Percentiles rank a stretch among this genome's conserved stretches.
These are phyloP conservation scores for Hippoglossus hippoglossus DNA, from an alignment of 2,797 vertebrate genomes.

Conservation along the genomic window DNA sequence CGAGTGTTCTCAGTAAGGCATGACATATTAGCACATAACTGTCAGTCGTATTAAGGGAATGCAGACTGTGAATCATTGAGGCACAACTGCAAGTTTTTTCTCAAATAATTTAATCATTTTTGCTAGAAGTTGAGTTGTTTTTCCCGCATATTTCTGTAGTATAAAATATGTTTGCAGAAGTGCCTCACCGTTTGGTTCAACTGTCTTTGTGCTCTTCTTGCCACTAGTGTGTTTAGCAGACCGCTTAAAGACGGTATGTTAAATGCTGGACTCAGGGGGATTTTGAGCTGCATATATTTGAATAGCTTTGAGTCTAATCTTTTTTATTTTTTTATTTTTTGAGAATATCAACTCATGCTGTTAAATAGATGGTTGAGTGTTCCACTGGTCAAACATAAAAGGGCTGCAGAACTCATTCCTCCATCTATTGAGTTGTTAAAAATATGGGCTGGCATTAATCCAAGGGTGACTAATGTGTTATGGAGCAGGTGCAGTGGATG, in stretches of 20 bases:
- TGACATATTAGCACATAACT: constrained; percentile 47
- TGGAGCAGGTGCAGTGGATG: constrained; percentile 21
- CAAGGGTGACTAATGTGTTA: constrained; percentile 6
- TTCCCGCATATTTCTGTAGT: constrained; percentile 2
- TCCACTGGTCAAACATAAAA: constrained; percentile 29
- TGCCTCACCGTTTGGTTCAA: constrained; percentile 6
- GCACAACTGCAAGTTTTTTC: constrained; percentile 37
- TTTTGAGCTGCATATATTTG: constrained; percentile 29
- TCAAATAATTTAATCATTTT: background rate
- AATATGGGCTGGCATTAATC: constrained; percentile 20
- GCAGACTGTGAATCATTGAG: constrained; percentile 31
- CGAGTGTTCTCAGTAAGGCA: constrained; percentile 38
- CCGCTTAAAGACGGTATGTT: constrained; percentile 8
- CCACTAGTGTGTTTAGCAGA: constrained; percentile 5
- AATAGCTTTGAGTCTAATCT: constrained; percentile 3
- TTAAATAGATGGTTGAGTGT: constrained; percentile 21
- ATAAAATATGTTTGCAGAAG: constrained; percentile 1
- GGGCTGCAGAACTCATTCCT: constrained; percentile 12
- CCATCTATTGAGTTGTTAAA: constrained; percentile 36
- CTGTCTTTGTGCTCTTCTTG: constrained; percentile 23
- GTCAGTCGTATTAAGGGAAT: constrained; percentile 36
- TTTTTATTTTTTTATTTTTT: constrained; percentile 24
- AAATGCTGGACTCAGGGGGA: constrained; percentile 28
- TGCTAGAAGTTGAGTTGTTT: constrained; percentile 11
- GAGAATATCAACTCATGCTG: constrained; percentile 13